A percentile compares a stretch with the other conserved stretches of the same genome.
phyloP scores from a whole-genome alignment of 2,888 invertebrate genomes.

The Troides oblongomaculatus region DNA sequence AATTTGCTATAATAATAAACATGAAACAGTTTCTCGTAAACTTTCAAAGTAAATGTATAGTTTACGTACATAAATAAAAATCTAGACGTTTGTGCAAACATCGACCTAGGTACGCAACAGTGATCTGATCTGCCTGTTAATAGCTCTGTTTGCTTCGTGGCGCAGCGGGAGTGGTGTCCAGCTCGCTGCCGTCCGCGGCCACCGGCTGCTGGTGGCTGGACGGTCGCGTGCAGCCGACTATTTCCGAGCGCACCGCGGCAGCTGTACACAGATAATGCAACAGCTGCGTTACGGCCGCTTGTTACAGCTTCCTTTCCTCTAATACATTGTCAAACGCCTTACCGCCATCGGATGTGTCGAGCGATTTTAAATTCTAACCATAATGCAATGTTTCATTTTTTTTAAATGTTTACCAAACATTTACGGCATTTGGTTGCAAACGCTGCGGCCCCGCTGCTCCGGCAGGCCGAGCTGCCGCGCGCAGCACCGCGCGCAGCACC shows the following conservation, averaged over 20 bases:
- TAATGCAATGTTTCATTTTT: too few species aligned
- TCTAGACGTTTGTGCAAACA: background rate
- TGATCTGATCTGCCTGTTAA: background rate
- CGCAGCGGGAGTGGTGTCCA: background rate
- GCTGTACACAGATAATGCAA: constrained; percentile 10
- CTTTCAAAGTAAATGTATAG: background rate
- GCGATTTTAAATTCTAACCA: too few species aligned
- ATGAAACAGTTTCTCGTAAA: background rate
- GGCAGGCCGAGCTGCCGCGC: too few species aligned
- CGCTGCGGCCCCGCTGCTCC: too few species aligned
- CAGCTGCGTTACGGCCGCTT: background rate
- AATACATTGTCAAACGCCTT: background rate
- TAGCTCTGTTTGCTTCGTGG: background rate
- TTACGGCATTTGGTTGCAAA: too few species aligned
- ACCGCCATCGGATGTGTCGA: too few species aligned
- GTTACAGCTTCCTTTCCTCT: constrained; percentile 9
- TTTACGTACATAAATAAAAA: background rate
- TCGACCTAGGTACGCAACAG: background rate
- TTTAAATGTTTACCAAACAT: too few species aligned
- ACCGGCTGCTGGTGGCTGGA: too few species aligned
- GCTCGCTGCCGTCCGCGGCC: too few species aligned
- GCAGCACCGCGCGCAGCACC: background rate
- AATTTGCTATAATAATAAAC: background rate
- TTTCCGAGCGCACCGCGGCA: too few species aligned
- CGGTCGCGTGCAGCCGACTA: too few species aligned